These are phyloP conservation scores for Drosophila pseudotalamancana DNA, from an alignment of 2,888 invertebrate species.

Conservation along the genomic window DNA sequence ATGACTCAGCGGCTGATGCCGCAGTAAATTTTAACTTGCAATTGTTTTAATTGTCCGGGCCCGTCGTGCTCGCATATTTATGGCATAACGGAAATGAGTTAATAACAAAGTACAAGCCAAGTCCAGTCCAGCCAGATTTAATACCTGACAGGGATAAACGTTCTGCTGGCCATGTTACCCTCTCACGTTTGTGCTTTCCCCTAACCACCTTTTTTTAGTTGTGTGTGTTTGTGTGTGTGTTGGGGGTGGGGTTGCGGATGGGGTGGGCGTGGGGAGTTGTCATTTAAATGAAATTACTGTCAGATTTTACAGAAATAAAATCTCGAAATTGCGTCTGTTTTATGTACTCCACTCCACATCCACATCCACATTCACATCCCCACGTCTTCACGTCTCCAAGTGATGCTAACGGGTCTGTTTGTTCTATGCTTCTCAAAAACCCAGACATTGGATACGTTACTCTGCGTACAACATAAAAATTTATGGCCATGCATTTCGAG, in stretches of 20 bases:
- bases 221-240: slow-evolving; percentile 29
- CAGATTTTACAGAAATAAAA: slow-evolving; percentile 77
- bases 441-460: slow-evolving; percentile 30
- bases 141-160: slow-evolving; percentile 79
- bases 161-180: slow-evolving; percentile 45
- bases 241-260: slow-evolving; percentile 1
- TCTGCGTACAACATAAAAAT: slow-evolving; percentile 61
- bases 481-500: slow-evolving; percentile 67
- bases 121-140: slow-evolving; percentile 61
- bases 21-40: slow-evolving; percentile 78
- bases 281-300: slow-evolving; percentile 79
- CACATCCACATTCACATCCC: slow-evolving; percentile 1
- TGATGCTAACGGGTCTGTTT: slow-evolving; percentile 40
- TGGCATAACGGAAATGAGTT: slow-evolving; percentile 80
- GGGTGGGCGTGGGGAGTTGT: slow-evolving; percentile 52
- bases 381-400: background rate
- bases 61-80: slow-evolving; percentile 78
- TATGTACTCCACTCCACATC: slow-evolving; percentile 58
- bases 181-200: slow-evolving; percentile 19
- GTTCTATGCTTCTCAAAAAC: slow-evolving; percentile 24
- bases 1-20: slow-evolving; percentile 72
- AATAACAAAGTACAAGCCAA: slow-evolving; percentile 73
- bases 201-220: slow-evolving; percentile 24
- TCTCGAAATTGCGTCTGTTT: slow-evolving; percentile 72
- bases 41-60: slow-evolving; percentile 75